Conservation (phyloP, 2,797 vertebrate genomes). For the Oreortyx pictus region DNA sequence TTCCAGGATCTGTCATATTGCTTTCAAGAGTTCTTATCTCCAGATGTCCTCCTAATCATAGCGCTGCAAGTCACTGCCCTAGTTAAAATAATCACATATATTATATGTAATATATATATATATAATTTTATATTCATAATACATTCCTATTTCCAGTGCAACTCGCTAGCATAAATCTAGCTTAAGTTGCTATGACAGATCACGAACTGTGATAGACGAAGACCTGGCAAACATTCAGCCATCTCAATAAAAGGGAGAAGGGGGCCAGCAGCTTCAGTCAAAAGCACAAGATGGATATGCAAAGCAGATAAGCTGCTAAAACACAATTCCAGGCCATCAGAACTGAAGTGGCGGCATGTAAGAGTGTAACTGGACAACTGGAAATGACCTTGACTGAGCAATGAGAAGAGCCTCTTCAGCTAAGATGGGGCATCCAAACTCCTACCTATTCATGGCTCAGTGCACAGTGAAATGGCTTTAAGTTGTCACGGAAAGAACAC, state of each 20-base stretch:
- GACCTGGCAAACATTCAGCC: neutral
- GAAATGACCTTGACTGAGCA: neutral
- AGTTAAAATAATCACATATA: neutral
- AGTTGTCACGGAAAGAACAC: neutral
- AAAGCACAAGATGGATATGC: neutral
- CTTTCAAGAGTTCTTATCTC: neutral
- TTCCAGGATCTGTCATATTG: neutral
- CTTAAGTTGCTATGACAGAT: neutral
- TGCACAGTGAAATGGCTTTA: neutral
- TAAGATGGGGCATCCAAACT: neutral
- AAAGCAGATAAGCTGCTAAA: neutral
- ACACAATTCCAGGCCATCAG: neutral
- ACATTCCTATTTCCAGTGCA: neutral
- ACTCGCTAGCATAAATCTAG: neutral
- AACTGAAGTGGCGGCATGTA: neutral
- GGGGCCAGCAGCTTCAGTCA: neutral
- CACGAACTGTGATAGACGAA: neutral
- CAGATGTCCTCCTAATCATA: neutral
- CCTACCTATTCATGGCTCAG: neutral
- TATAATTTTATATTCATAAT: neutral
- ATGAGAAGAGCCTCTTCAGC: neutral
- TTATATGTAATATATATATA: too few relatives aligned
- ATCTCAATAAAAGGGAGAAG: neutral
- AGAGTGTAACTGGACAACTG: neutral
- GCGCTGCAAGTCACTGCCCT: neutral